phyloP scores from a whole-genome alignment of 2,888 invertebrate species.

The Malacosoma neustria region DNA sequence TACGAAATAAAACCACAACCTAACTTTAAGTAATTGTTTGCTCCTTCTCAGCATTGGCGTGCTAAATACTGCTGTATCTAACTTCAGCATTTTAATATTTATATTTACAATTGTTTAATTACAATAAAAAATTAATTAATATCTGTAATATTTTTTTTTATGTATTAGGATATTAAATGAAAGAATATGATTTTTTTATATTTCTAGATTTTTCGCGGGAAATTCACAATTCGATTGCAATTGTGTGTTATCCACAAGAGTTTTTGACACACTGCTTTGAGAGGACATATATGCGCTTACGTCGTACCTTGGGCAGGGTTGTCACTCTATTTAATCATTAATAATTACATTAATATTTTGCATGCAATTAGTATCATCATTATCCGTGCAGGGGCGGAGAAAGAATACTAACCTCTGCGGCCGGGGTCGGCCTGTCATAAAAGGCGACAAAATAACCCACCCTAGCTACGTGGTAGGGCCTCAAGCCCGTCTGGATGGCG shows the following conservation, averaged over 20 bases:
- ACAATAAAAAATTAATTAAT: background rate
- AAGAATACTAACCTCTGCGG: too few species aligned
- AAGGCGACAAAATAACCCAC: too few species aligned
- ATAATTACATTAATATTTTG: too few species aligned
- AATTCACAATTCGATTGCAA: conserved; percentile 1
- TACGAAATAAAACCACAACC: conserved; percentile 34
- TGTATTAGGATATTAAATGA: background rate
- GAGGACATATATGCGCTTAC: conserved; percentile 5
- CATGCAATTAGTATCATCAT: too few species aligned
- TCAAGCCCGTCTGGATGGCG: too few species aligned
- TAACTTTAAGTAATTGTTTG: conserved; percentile 32
- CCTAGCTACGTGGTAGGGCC: too few species aligned
- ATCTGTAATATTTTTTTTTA: background rate
- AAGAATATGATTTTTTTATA: background rate
- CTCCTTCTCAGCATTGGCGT: conserved; percentile 26
- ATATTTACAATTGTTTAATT: too few species aligned
- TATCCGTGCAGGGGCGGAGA: too few species aligned
- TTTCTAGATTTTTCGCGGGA: background rate
- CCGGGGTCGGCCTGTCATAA: too few species aligned
- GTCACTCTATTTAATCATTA: too few species aligned
- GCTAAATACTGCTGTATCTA: conserved; percentile 15
- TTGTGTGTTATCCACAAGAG: conserved; percentile 14
- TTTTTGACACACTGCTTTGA: conserved; percentile 13
- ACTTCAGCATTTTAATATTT: conserved; percentile 19
- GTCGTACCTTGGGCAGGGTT: background rate